Evolutionary conservation across 1,140 invertebrate genomes (phyloP).

Genomic region (Reticulitermes speratus): DNA sequence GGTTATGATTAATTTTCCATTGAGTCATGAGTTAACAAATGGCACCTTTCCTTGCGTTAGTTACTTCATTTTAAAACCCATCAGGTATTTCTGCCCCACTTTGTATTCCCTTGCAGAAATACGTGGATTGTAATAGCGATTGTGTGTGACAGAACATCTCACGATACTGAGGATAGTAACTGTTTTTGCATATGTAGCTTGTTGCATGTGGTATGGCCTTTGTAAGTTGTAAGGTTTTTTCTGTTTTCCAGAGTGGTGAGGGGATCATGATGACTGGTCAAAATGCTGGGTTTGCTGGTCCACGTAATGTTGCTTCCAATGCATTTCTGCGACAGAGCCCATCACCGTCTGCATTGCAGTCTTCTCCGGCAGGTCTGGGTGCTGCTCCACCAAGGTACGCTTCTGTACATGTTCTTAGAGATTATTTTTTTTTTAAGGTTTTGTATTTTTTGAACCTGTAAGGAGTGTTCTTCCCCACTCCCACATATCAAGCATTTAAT

Average conservation of each 20-base stretch:
- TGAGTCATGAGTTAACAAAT: no score
- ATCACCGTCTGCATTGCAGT: slow-evolving; percentile 59
- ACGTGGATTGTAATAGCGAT: no score
- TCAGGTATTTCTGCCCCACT: no score
- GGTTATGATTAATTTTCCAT: no score
- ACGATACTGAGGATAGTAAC: no score
- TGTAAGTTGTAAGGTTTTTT: neutral
- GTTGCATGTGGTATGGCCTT: no score
- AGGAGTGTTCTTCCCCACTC: neutral
- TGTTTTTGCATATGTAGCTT: no score
- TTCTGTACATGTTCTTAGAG: neutral
- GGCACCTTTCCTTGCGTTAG: no score
- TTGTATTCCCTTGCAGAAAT: no score
- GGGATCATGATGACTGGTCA: slow-evolving; percentile 47
- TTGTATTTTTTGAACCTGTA: neutral
- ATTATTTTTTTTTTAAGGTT: neutral
- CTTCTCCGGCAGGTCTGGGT: slow-evolving; percentile 63
- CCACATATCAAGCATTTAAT: neutral
- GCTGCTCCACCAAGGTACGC: slow-evolving; percentile 46
- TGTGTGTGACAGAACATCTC: no score
- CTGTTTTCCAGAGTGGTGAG: slow-evolving; percentile 30
- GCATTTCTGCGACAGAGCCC: slow-evolving; percentile 70
- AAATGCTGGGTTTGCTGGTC: slow-evolving; percentile 48
- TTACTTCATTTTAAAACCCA: no score
- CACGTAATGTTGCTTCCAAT: slow-evolving; percentile 59